These are phyloP conservation scores for Hypomesus transpacificus DNA, from an alignment of 2,113 vertebrate genomes.

Conservation along the genomic window DNA sequence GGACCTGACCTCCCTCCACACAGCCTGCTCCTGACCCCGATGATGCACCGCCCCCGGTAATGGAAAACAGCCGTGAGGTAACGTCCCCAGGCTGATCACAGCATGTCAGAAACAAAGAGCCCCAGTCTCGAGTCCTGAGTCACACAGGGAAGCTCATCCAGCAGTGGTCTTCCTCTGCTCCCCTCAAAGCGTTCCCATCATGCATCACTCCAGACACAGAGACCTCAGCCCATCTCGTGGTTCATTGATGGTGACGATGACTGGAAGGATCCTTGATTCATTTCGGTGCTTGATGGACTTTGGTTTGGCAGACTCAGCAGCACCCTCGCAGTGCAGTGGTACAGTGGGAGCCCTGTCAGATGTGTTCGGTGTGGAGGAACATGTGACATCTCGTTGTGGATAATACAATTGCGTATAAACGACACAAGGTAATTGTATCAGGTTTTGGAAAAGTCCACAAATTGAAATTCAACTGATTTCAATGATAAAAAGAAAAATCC, in stretches of 20 bases:
- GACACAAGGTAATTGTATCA: too few relatives aligned
- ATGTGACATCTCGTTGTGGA: too few relatives aligned
- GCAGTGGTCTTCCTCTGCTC: background rate
- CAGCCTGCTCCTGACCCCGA: slow-evolving; percentile 13
- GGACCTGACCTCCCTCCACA: slow-evolving; percentile 45
- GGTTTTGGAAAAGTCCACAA: too few relatives aligned
- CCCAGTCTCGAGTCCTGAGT: slow-evolving; percentile 2
- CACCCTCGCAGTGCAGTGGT: background rate
- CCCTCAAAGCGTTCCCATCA: slow-evolving; percentile 4
- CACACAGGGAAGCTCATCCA: background rate
- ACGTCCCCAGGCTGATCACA: slow-evolving; percentile 55
- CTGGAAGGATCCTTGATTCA: slow-evolving; percentile 42
- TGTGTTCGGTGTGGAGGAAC: too few relatives aligned
- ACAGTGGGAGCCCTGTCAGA: too few relatives aligned
- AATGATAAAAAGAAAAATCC: too few relatives aligned
- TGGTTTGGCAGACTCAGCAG: slow-evolving; percentile 14
- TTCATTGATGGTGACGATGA: slow-evolving; percentile 16
- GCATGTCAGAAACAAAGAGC: slow-evolving; percentile 42
- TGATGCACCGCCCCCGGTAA: slow-evolving; percentile 32
- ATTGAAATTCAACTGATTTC: too few relatives aligned
- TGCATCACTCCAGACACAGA: slow-evolving; percentile 25
- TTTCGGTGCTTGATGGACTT: background rate
- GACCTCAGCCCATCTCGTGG: slow-evolving; percentile 20
- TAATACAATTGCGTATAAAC: too few relatives aligned
- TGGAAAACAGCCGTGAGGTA: slow-evolving; percentile 50